phyloP scores from a whole-genome alignment of 2,888 invertebrate species.

The Eilema depressum region DNA sequence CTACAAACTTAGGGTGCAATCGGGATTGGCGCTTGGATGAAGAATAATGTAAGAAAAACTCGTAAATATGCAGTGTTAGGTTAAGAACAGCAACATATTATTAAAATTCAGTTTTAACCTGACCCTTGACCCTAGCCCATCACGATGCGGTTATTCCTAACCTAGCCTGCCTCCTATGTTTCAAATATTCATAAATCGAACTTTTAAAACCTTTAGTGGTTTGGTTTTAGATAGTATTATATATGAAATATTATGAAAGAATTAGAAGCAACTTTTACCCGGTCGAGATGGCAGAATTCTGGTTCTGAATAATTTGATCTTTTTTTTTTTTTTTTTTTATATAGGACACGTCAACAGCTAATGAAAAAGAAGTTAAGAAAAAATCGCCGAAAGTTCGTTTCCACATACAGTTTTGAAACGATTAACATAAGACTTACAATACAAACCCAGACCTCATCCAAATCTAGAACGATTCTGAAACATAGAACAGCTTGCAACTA shows the following conservation, averaged over 20 bases:
- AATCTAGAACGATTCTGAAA: too few relatives aligned
- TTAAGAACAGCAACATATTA: not conserved
- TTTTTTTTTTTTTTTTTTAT: too few relatives aligned
- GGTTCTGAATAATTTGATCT: too few relatives aligned
- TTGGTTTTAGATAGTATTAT: not conserved
- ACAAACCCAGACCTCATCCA: conserved; percentile 13
- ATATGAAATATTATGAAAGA: too few relatives aligned
- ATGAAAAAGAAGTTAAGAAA: too few relatives aligned
- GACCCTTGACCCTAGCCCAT: not conserved
- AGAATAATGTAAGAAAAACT: too few relatives aligned
- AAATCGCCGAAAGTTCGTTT: too few relatives aligned
- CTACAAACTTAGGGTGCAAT: not conserved
- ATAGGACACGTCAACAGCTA: too few relatives aligned
- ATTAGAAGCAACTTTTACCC: too few relatives aligned
- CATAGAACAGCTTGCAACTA: not conserved
- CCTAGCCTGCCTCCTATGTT: not conserved
- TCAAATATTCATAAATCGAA: not conserved
- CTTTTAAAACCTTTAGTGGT: not conserved
- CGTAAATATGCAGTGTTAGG: not conserved
- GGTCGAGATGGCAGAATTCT: too few relatives aligned
- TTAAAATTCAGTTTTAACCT: not conserved
- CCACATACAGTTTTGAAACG: not conserved
- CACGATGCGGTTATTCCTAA: not conserved
- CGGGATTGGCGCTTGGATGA: not conserved
- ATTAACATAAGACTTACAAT: not conserved